These are phyloP conservation scores for Chromis chromis DNA, from an alignment of 2,797 vertebrate genomes.

Conservation along the genomic window DNA sequence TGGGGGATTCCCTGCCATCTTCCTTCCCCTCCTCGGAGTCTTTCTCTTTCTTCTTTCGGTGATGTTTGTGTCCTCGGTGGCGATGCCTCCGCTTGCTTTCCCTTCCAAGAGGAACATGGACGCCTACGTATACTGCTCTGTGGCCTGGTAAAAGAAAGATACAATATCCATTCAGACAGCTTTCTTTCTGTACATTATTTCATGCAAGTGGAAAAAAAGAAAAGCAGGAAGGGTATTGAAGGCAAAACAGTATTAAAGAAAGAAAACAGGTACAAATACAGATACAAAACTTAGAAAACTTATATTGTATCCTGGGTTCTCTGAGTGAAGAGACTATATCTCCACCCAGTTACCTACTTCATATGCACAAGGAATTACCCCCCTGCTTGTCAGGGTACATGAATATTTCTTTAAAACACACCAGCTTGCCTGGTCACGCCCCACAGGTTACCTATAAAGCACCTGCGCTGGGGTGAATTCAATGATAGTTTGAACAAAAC, in stretches of 20 bases:
- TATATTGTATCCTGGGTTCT: no score
- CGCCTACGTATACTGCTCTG: slow-evolving; percentile 95
- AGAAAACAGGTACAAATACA: no score
- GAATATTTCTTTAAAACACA: no score
- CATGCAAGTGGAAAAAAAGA: not conserved
- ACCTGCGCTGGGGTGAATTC: no score
- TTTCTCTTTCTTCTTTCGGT: slow-evolving; percentile 87
- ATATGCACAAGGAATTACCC: no score
- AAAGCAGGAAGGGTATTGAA: not conserved
- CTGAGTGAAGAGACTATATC: no score
- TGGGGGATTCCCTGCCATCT: slow-evolving; percentile 92
- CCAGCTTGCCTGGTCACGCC: no score
- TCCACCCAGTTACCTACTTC: no score
- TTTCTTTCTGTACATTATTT: not conserved
- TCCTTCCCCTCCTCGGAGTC: slow-evolving; percentile 91
- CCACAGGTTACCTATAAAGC: no score
- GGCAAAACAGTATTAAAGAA: not conserved
- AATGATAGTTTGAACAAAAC: no score
- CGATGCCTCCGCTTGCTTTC: slow-evolving; percentile 90
- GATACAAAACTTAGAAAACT: no score
- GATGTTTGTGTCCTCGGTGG: slow-evolving; percentile 93
- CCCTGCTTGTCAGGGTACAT: no score
- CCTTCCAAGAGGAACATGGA: slow-evolving; percentile 94
- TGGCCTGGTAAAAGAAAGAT: slow-evolving; percentile 85
- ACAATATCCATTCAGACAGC: slow-evolving; percentile 9